Conservation (phyloP, 2,888 invertebrate species). For the Pachycephus smyrnensis region DNA sequence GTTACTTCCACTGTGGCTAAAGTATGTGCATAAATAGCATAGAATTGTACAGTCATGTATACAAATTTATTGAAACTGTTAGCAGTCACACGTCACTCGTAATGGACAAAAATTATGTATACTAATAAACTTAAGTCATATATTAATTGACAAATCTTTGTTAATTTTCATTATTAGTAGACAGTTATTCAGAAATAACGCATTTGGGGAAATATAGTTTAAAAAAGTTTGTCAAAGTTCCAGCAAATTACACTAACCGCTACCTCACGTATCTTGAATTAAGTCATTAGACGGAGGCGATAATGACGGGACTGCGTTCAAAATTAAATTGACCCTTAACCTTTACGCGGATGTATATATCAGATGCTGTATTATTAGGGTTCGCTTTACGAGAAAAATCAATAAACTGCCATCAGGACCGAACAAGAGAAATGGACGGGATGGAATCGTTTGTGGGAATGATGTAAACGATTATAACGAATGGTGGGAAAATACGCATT, state of each 20-base stretch:
- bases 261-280: background rate
- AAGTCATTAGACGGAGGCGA: slow-evolving; percentile 3
- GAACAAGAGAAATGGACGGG: background rate
- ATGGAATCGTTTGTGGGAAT: background rate
- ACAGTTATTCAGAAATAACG: background rate
- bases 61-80: background rate
- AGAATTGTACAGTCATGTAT: background rate
- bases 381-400: background rate
- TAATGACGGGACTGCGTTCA: background rate
- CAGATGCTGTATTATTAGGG: background rate
- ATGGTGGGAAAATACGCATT: background rate
- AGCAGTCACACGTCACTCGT: background rate
- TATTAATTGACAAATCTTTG: slow-evolving; percentile 5
- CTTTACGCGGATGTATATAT: background rate
- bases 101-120: background rate
- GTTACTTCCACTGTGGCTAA: background rate
- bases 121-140: background rate
- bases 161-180: background rate
- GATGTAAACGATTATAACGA: too few species aligned
- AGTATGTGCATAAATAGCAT: background rate
- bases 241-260: background rate
- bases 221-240: background rate
- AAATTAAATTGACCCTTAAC: background rate
- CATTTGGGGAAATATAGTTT: background rate
- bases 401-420: background rate